Percentiles rank a stretch among this genome's conserved stretches.
Conservation (phyloP, 1,140 invertebrate genomes). For the Neotoxoptera formosana region DNA sequence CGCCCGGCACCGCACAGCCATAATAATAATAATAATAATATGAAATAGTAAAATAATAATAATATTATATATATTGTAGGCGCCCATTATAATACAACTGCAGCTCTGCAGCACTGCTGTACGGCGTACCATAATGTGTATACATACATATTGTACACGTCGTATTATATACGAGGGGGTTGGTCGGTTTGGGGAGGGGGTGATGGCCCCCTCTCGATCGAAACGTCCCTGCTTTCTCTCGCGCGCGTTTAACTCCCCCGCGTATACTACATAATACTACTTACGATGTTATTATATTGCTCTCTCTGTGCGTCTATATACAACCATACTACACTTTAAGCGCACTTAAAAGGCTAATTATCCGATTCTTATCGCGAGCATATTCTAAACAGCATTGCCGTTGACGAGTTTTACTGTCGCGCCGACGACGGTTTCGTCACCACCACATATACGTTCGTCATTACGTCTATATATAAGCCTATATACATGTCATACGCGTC, state of each 20-base stretch:
- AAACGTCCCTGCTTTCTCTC: neutral
- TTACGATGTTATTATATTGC: neutral
- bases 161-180: neutral
- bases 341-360: slow-evolving; percentile 32
- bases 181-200: neutral
- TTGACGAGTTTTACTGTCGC: neutral
- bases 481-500: too few relatives aligned
- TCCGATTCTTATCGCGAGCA: slow-evolving; percentile 41
- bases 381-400: neutral
- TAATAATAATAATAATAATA: neutral
- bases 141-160: neutral
- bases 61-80: too few relatives aligned
- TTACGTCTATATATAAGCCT: neutral
- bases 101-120: neutral
- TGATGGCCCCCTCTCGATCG: neutral
- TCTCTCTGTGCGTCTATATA: neutral
- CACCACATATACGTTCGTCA: neutral
- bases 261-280: neutral
- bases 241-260: neutral
- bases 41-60: neutral
- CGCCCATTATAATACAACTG: neutral
- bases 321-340: too few relatives aligned
- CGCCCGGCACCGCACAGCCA: neutral
- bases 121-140: too few relatives aligned
- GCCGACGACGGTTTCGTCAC: neutral